phyloP scores from a whole-genome alignment of 2,113 vertebrate species.

The Periophthalmus modestus region DNA sequence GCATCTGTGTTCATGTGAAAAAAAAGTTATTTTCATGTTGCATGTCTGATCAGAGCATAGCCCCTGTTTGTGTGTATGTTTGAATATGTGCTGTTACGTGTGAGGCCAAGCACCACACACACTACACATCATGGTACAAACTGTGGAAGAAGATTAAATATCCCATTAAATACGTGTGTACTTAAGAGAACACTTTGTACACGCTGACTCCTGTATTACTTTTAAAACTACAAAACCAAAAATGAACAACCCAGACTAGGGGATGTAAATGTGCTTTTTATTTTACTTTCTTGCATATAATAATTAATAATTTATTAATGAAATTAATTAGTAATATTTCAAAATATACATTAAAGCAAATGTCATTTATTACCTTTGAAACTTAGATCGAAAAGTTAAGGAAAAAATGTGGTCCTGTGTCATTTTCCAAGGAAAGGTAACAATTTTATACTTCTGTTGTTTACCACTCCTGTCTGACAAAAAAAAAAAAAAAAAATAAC shows the following conservation, averaged over 20 bases:
- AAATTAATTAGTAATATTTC: no score
- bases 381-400: neutral
- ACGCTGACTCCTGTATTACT: neutral
- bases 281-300: no score
- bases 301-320: no score
- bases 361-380: no score
- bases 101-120: slow-evolving; percentile 19
- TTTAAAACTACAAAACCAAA: neutral
- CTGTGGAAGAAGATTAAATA: neutral
- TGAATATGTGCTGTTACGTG: slow-evolving; percentile 16
- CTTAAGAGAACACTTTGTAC: neutral
- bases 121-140: neutral
- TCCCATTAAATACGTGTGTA: neutral
- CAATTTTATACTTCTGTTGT: no score
- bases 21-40: slow-evolving; percentile 64
- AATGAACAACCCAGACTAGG: no score
- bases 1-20: slow-evolving; percentile 75
- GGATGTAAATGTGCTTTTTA: neutral
- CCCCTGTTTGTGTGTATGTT: slow-evolving; percentile 53
- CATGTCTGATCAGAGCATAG: slow-evolving; percentile 70
- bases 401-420: neutral
- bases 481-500: no score
- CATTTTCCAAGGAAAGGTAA: no score
- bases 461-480: no score
- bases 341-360: no score